Conservation (phyloP, 2,797 vertebrate species). For the Echiichthys vipera region DNA sequence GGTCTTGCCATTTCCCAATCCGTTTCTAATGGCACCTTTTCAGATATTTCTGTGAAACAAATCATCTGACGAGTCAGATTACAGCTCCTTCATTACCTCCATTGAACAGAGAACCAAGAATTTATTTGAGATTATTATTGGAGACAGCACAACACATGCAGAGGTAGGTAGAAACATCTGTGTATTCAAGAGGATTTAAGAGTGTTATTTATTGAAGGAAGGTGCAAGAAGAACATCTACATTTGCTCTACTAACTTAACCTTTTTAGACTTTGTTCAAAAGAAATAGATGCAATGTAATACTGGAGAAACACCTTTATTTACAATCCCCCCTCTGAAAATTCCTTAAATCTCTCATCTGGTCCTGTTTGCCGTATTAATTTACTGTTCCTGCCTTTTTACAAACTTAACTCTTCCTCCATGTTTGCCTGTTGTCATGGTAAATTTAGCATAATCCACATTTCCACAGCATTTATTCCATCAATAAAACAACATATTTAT, state of each 20-base stretch:
- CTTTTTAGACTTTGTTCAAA: neutral
- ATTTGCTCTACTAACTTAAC: neutral
- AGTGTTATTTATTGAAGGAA: neutral
- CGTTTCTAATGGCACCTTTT: too few species aligned
- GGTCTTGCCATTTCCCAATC: too few species aligned
- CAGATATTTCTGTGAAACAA: too few species aligned
- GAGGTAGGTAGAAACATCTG: neutral
- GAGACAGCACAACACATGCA: neutral
- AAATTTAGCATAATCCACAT: constrained; percentile 25
- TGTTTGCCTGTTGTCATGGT: constrained; percentile 19
- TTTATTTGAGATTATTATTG: neutral
- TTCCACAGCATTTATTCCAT: constrained; percentile 8
- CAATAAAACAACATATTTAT: neutral
- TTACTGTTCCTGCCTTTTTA: neutral
- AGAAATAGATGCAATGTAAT: neutral
- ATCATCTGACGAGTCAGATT: too few species aligned
- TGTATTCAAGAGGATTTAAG: neutral
- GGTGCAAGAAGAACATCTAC: neutral
- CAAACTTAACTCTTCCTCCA: neutral
- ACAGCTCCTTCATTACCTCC: too few species aligned
- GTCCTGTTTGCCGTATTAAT: neutral
- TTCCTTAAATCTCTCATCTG: constrained; percentile 12
- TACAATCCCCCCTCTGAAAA: neutral
- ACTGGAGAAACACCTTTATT: neutral
- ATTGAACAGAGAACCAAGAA: neutral